These are phyloP conservation scores for Saccostrea glomerata DNA, from an alignment of 1,140 invertebrate species.

Conservation along the genomic window DNA sequence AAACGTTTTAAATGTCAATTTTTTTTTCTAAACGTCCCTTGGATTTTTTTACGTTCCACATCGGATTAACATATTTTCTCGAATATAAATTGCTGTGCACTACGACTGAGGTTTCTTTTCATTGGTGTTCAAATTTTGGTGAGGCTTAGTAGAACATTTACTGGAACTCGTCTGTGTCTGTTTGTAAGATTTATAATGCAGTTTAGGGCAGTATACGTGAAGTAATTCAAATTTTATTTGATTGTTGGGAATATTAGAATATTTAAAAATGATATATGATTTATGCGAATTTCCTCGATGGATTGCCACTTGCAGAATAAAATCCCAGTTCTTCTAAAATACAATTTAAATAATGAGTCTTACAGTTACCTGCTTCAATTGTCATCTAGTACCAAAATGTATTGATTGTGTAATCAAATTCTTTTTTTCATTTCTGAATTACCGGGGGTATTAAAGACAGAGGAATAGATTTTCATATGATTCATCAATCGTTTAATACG, in stretches of 20 bases:
- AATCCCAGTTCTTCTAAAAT: no score
- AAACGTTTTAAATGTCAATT: no score
- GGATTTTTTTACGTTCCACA: background rate
- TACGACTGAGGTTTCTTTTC: background rate
- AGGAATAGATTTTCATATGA: no score
- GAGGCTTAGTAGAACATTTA: slow-evolving; percentile 20
- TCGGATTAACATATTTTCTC: background rate
- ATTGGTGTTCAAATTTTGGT: background rate
- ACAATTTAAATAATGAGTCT: no score
- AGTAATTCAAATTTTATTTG: background rate
- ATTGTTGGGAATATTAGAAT: background rate
- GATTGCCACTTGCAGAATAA: no score
- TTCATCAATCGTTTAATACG: no score
- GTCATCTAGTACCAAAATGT: no score
- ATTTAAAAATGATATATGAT: background rate
- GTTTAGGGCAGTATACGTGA: background rate
- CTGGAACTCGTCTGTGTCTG: background rate
- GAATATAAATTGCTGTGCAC: background rate
- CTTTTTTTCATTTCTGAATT: no score
- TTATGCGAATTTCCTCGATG: background rate
- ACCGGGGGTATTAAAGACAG: no score
- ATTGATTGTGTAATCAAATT: no score
- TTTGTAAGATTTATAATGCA: background rate
- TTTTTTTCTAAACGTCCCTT: background rate
- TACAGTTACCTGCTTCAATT: no score